Evolutionary conservation across 2,888 invertebrate species (phyloP), one percentile per base, ranked within the genome.

Genomic region (Drosophila kambysellisi): DNA sequence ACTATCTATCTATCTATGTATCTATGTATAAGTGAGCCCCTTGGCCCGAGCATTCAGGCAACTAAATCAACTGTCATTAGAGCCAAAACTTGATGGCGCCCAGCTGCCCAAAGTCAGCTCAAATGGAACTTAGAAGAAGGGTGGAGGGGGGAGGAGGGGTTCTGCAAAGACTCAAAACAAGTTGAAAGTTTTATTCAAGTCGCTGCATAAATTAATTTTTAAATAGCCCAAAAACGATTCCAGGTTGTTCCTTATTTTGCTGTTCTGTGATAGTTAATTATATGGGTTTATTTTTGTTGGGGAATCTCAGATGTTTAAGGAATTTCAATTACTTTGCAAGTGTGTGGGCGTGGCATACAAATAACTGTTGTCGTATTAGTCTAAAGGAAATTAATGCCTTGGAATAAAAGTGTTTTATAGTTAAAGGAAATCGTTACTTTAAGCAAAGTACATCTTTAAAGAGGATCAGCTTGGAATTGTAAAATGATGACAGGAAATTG

Each of bases 1-100:
- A 50, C 46, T 46, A 46, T 46, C 25, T 46, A 15, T 25, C 25
- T 25, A 25, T 25, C 25, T 25, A 25, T 25, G 25, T 25, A 25
- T 25, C 37, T 39, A 8, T 25, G 46, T 15, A 25, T 8, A 46
- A 25, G 25, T 63, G 71, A 76, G 74, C 70, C 70, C 82, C 79
- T 66, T 73, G 60, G 80, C 41, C 66, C 58, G 48, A 52, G 29
- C 25, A 17, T 11, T 11, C 29, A 17, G n/a, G 54, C 70, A 79
- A 71, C 79, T 86, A 82, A 87, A 85, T 86, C 88, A 88, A 88
- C 74, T 86, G 86, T 78, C 88, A 82, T 88, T 88, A 87, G 79
- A 73, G 68, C 43, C 43, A 62, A 69, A 70, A 65, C 65, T 71
- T 74, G 83, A 71, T 67, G 67, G 69, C 60, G 68, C 58, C 70